A percentile compares a stretch with the other conserved stretches of the same genome.
Evolutionary conservation across 1,140 invertebrate species (phyloP).

Genomic region (Trichomalopsis sarcophagae): DNA sequence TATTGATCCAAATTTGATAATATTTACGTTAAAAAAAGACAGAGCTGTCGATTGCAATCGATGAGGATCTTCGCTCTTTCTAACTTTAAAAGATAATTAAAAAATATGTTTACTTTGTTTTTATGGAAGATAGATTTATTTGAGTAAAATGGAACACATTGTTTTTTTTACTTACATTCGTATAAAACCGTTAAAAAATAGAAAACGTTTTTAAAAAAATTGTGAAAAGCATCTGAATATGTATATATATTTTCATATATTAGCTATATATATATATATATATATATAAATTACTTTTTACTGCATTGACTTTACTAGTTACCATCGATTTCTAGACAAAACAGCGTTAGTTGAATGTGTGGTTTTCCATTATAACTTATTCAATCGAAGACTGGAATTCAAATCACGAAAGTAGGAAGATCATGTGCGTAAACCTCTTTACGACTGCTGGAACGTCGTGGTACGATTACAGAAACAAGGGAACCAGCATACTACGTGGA

Average conservation of each 20-base stretch:
- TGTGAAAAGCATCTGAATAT: constrained; percentile 27
- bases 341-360: neutral
- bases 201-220: constrained; percentile 22
- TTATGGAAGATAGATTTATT: constrained; percentile 40
- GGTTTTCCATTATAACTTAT: neutral
- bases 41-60: neutral
- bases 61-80: neutral
- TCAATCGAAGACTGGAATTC: neutral
- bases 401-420: constrained; percentile 12
- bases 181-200: constrained; percentile 49
- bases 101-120: constrained; percentile 27
- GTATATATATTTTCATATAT: constrained; percentile 29
- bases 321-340: constrained; percentile 15
- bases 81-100: constrained; percentile 34
- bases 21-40: neutral
- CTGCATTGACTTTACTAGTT: constrained; percentile 38
- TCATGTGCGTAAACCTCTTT: neutral
- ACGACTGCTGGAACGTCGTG: neutral
- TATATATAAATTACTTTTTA: constrained; percentile 36
- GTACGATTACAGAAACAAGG: constrained; percentile 14
- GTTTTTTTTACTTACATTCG: constrained; percentile 8
- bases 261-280: constrained; percentile 33
- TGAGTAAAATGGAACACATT: constrained; percentile 19
- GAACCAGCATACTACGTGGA: neutral
- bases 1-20: neutral